Conservation (phyloP, 2,888 invertebrate genomes). For the Protula sp. region DNA sequence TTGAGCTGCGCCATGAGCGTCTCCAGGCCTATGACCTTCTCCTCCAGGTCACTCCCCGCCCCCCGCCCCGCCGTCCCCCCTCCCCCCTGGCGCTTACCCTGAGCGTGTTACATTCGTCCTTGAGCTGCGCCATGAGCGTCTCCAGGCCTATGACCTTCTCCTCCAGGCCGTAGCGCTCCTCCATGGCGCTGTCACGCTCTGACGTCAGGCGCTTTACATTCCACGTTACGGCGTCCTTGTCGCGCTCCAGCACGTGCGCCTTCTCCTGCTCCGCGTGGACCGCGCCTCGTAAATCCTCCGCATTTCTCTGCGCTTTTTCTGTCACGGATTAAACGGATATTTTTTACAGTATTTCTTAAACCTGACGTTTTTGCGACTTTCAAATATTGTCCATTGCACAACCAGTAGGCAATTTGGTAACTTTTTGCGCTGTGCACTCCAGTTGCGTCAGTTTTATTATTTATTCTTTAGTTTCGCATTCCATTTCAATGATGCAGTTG, state of each 20-base stretch:
- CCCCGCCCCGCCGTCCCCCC: too few species aligned
- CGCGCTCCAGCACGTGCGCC: background rate
- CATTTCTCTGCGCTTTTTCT: background rate
- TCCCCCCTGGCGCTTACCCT: background rate
- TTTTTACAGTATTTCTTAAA: too few species aligned
- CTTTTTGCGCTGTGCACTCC: too few species aligned
- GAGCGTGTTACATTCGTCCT: background rate
- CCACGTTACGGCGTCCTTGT: background rate
- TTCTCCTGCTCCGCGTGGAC: background rate
- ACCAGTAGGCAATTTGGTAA: too few species aligned
- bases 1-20: background rate
- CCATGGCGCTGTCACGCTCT: background rate
- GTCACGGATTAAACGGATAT: too few species aligned
- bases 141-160: background rate
- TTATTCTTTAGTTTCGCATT: too few species aligned
- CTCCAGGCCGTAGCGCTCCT: background rate
- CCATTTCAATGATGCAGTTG: too few species aligned
- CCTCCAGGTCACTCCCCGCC: too few species aligned
- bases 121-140: background rate
- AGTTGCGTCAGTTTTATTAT: too few species aligned
- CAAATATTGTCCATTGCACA: too few species aligned
- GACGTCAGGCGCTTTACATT: background rate
- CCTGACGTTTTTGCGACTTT: too few species aligned
- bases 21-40: background rate
- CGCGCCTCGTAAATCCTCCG: background rate